These are phyloP conservation scores for Gouania willdenowi DNA, from an alignment of 2,797 vertebrate species.

Conservation along the genomic window DNA sequence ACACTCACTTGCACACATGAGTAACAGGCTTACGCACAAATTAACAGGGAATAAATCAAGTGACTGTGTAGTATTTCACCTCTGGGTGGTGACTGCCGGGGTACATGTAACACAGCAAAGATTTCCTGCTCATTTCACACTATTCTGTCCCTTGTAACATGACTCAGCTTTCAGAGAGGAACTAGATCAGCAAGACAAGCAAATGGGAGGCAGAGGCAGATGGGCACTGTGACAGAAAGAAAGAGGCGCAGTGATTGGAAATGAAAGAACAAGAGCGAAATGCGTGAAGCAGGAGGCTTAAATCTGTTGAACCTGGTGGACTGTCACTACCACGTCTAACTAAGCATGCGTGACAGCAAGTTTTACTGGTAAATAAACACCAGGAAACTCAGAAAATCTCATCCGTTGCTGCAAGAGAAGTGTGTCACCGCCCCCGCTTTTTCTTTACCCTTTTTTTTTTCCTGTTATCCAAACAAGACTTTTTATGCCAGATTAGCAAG, in stretches of 20 bases:
- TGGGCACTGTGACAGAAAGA: conserved; percentile 26
- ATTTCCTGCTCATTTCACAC: conserved; percentile 47
- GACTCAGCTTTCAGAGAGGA: conserved; percentile 56
- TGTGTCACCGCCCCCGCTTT: conserved; percentile 37
- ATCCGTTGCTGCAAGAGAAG: conserved; percentile 21
- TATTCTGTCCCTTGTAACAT: conserved; percentile 43
- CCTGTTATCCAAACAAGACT: conserved; percentile 34
- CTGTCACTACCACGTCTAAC: conserved; percentile 39
- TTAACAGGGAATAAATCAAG: neutral
- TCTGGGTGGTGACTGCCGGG: conserved; percentile 40
- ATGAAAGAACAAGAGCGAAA: conserved; percentile 39
- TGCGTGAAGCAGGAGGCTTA: conserved; percentile 22
- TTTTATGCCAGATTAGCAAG: conserved; percentile 34
- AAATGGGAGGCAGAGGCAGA: conserved; percentile 36
- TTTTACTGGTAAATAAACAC: conserved; percentile 43
- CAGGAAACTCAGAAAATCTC: conserved; percentile 30
- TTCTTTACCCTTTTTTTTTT: conserved; percentile 23
- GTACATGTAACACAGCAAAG: conserved; percentile 50
- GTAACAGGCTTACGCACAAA: neutral
- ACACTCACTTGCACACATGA: neutral
- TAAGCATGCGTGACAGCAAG: conserved; percentile 31
- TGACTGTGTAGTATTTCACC: conserved; percentile 24
- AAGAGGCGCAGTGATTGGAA: conserved; percentile 33
- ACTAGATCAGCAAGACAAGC: conserved; percentile 29
- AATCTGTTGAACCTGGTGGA: conserved; percentile 35